Base-by-base conservation (phyloP, 1,140 invertebrate species). In the Neocloeon triangulifer region DNA sequence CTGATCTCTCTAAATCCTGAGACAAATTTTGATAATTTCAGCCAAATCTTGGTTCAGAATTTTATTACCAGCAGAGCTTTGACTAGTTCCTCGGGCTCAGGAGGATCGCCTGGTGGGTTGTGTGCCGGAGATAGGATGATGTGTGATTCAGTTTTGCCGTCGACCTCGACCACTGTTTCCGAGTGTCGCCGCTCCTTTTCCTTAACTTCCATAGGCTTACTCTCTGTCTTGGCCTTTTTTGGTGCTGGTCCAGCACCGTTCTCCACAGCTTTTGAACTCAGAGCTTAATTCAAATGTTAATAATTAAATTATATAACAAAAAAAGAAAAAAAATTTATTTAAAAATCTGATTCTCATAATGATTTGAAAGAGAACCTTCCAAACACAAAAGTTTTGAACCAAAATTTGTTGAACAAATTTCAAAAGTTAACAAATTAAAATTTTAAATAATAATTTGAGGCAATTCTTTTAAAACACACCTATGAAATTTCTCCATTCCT, bases 1-100 rank as follows among this genome's bases (percentile, higher is more conserved):
- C 84, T 39, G 85, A 82, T 43, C 79, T 84, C 56, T 95, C 89
- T 39, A 95, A 61, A 43, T 85, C 82, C 57, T 78, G 58, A 23
- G 88, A 58, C 19, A 37, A 46, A 19, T 12, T 28, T 4, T 20
- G 29, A 15, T 37, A 16, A 13, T 17, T 9, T 7, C 3, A 22
- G 35, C 19, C 16, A 12, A 21, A 38, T 32, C 30, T 13, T 16
- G 5, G 19, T 30, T 55, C 53, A n/a, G n/a, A n/a, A n/a, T n/a
- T n/a, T n/a, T n/a, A n/a, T 49, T 51, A 65, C 64, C 56, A 65
- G 59, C 37, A 68, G 46, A 29, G 73, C 69, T 58, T 77, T 80
- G 40, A 86, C 74, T 8, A 88, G 59, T 50, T 86, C 80, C 49
- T 85, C 79, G 2, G 80, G 78, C 48, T 86, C 81, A 16, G 84